Percentiles rank a stretch among this genome's conserved stretches.
Evolutionary conservation across 37 sponge, comb jelly and placozoan species (phyloP).

Genomic region (Spongia lamella): DNA sequence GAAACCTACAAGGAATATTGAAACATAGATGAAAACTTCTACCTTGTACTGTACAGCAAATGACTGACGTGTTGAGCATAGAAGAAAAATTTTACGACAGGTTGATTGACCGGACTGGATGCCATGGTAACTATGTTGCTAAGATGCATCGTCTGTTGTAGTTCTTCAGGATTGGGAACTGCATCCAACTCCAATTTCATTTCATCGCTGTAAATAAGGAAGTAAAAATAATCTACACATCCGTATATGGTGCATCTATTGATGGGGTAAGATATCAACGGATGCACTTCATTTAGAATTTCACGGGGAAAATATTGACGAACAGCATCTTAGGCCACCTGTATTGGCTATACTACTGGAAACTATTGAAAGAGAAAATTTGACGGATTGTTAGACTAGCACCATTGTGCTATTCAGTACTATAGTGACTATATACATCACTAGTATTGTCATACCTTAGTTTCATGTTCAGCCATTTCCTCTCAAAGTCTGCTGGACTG

Average conservation of each 20-base stretch:
- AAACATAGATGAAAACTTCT: background rate
- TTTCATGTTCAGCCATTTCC: conserved; percentile 66
- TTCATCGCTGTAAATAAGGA: conserved; percentile 40
- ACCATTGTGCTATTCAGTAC: too few species aligned
- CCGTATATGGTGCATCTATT: too few species aligned
- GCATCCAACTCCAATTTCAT: conserved; percentile 48
- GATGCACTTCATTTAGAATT: too few species aligned
- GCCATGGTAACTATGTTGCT: conserved; percentile 82
- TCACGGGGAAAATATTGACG: too few species aligned
- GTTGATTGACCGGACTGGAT: conserved; percentile 76
- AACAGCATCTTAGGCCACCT: too few species aligned
- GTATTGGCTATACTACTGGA: too few species aligned
- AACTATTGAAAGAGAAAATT: too few species aligned
- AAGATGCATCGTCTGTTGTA: conserved; percentile 53
- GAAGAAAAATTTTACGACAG: conserved; percentile 77
- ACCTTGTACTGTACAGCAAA: background rate
- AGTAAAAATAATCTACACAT: background rate
- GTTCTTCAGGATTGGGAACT: conserved; percentile 75
- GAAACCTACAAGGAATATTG: conserved; percentile 48
- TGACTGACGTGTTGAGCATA: conserved; percentile 83
- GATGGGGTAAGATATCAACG: too few species aligned
- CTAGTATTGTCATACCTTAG: conserved; percentile 36
- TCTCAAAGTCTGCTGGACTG: conserved; percentile 79
- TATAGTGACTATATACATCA: too few species aligned
- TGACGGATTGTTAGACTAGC: too few species aligned